Evolutionary conservation across 30 jellyfish, hydroid and myxozoan species (phyloP).

Genomic region (Aurelia sp.): DNA sequence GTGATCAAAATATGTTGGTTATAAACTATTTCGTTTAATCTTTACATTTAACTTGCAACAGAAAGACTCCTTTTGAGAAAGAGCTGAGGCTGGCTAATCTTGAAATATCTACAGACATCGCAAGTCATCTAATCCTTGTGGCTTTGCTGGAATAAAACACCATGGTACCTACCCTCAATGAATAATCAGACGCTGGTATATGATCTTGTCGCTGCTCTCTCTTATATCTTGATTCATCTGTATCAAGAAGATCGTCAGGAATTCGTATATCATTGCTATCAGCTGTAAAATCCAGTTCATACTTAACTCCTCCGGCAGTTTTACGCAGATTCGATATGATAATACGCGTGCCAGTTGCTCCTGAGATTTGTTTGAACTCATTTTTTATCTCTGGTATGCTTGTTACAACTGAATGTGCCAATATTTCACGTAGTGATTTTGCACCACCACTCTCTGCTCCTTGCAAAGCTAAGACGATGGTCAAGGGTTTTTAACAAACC

Average conservation of each 20-base stretch:
- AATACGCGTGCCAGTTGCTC: slow-evolving; percentile 85
- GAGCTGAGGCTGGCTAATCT: no score
- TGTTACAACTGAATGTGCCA: slow-evolving; percentile 68
- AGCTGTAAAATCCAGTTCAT: slow-evolving; percentile 81
- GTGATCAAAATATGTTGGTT: no score
- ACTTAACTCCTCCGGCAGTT: slow-evolving; percentile 38
- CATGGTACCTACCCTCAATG: slow-evolving; percentile 75
- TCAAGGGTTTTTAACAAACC: neutral
- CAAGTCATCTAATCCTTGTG: no score
- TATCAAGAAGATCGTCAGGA: slow-evolving; percentile 85
- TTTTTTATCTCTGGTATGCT: slow-evolving; percentile 63
- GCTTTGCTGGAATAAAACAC: no score
- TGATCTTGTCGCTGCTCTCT: slow-evolving; percentile 96
- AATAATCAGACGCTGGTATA: slow-evolving; percentile 96
- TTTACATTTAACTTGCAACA: no score
- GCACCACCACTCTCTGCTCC: slow-evolving; percentile 62
- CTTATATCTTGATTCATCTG: slow-evolving; percentile 84
- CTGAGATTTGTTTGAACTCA: slow-evolving; percentile 68
- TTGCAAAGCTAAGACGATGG: slow-evolving; percentile 22
- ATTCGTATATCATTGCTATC: slow-evolving; percentile 79
- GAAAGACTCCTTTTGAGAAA: no score
- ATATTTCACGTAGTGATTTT: slow-evolving; percentile 57
- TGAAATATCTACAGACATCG: no score
- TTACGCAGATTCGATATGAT: slow-evolving; percentile 76
- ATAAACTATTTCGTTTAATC: no score